Evolutionary conservation across 2,888 invertebrate species (phyloP).

Genomic region (Schizaphis graminum): DNA sequence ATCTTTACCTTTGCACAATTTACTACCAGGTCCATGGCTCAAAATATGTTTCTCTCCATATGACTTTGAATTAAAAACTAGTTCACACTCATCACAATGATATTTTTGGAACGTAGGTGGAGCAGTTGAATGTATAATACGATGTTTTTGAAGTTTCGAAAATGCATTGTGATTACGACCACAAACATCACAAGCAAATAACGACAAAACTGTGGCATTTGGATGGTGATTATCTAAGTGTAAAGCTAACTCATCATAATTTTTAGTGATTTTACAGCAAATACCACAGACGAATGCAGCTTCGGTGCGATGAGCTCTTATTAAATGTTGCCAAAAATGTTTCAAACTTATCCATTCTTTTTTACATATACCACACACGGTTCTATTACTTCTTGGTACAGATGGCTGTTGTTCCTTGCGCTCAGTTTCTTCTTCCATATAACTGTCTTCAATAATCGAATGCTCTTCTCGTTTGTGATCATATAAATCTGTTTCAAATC

Average conservation of each 20-base stretch:
- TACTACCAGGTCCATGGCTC: slow-evolving; percentile 56
- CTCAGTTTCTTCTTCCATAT: slow-evolving; percentile 58
- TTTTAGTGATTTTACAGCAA: slow-evolving; percentile 74
- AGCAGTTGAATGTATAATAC: slow-evolving; percentile 73
- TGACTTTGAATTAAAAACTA: slow-evolving; percentile 61
- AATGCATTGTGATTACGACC: slow-evolving; percentile 76
- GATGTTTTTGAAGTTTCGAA: slow-evolving; percentile 74
- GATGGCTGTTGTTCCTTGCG: slow-evolving; percentile 48
- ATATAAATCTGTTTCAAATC: slow-evolving; percentile 66
- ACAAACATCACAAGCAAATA: slow-evolving; percentile 75
- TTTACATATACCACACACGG: slow-evolving; percentile 74
- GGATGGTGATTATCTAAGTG: slow-evolving; percentile 73
- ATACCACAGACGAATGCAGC: slow-evolving; percentile 76
- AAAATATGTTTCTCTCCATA: slow-evolving; percentile 65
- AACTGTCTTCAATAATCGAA: slow-evolving; percentile 62
- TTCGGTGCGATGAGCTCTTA: slow-evolving; percentile 74
- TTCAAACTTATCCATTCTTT: slow-evolving; percentile 77
- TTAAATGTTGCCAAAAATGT: slow-evolving; percentile 76
- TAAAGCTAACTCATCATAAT: slow-evolving; percentile 73
- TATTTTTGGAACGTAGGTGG: slow-evolving; percentile 66
- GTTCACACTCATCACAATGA: slow-evolving; percentile 67
- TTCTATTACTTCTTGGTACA: slow-evolving; percentile 53
- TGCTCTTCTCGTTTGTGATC: slow-evolving; percentile 67
- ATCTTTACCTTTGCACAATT: slow-evolving; percentile 59
- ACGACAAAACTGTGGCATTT: slow-evolving; percentile 73